Evolutionary conservation across 2,797 vertebrate species (phyloP).

Genomic region (Dermochelys coriacea): DNA sequence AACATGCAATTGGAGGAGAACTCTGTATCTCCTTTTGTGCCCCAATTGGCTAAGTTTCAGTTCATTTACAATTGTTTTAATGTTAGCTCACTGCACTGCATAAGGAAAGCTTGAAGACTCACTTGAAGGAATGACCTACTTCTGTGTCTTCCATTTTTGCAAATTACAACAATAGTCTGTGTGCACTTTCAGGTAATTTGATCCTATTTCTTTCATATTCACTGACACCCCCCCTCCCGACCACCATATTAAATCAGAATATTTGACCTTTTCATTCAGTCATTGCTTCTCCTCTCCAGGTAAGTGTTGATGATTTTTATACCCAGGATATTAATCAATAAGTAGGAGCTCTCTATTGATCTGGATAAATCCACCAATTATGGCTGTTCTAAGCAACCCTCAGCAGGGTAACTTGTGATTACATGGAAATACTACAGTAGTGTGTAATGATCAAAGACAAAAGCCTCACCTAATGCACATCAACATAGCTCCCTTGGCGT

Average conservation of each 20-base stretch:
- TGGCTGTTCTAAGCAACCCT: slow-evolving; percentile 68
- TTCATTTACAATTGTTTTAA: slow-evolving; percentile 33
- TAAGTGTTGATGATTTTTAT: slow-evolving; percentile 64
- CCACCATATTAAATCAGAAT: slow-evolving; percentile 53
- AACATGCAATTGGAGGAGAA: not conserved
- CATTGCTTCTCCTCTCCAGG: slow-evolving; percentile 50
- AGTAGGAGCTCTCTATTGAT: slow-evolving; percentile 71
- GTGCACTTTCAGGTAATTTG: slow-evolving; percentile 66
- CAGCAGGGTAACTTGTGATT: slow-evolving; percentile 65
- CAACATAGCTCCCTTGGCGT: slow-evolving; percentile 15
- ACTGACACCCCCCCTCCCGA: not conserved
- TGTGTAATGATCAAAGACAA: slow-evolving; percentile 1
- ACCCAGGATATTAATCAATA: slow-evolving; percentile 63
- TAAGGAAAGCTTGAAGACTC: slow-evolving; percentile 41
- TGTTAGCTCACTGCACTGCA: not conserved
- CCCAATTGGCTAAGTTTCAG: not conserved
- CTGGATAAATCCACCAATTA: slow-evolving; percentile 73
- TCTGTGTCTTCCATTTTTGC: slow-evolving; percentile 64
- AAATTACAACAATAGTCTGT: slow-evolving; percentile 56
- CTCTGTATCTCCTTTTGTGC: not conserved
- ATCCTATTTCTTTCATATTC: slow-evolving; percentile 62
- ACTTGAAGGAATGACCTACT: slow-evolving; percentile 62
- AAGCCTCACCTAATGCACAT: not conserved
- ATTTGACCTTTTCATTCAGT: slow-evolving; percentile 65
- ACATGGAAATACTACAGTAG: slow-evolving; percentile 51